These are phyloP conservation scores for Harmothoe impar DNA, from an alignment of 2,888 invertebrate species.

Conservation along the genomic window DNA sequence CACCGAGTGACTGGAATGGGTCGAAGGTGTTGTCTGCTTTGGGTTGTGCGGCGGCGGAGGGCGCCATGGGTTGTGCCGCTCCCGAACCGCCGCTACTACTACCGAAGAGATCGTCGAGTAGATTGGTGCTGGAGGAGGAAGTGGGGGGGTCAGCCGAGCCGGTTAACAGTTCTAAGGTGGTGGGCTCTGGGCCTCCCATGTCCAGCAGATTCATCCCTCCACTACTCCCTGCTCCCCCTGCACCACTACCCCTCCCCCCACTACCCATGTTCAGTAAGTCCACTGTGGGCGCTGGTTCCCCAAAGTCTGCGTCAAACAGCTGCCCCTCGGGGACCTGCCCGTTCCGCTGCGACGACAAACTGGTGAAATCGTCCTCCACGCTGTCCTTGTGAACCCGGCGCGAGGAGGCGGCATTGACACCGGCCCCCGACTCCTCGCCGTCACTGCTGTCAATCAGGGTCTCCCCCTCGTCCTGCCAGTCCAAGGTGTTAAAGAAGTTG, in stretches of 20 bases:
- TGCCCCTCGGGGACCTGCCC: neutral
- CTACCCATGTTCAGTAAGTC: conserved; percentile 71
- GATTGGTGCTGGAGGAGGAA: neutral
- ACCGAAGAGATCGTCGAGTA: conserved; percentile 44
- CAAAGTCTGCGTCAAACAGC: conserved; percentile 36
- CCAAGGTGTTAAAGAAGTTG: conserved; percentile 75
- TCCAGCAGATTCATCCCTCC: conserved; percentile 64
- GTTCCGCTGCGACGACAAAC: conserved; percentile 71
- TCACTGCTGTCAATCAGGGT: conserved; percentile 68
- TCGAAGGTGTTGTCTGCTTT: conserved; percentile 73
- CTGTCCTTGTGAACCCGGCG: conserved; percentile 28
- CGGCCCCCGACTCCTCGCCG: neutral
- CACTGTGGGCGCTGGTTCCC: conserved; percentile 20
- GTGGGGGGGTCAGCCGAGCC: conserved; percentile 66
- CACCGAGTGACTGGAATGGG: conserved; percentile 75
- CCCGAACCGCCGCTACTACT: neutral
- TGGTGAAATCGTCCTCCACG: conserved; percentile 77
- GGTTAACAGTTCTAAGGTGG: conserved; percentile 76
- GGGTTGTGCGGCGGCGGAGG: neutral
- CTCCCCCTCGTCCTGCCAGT: conserved; percentile 72
- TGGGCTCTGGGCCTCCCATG: conserved; percentile 69
- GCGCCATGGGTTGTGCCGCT: neutral
- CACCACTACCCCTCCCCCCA: neutral
- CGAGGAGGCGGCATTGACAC: neutral
- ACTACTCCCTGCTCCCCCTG: neutral